Conservation (phyloP, 2,797 vertebrate species). For the Notamacropus eugenii region DNA sequence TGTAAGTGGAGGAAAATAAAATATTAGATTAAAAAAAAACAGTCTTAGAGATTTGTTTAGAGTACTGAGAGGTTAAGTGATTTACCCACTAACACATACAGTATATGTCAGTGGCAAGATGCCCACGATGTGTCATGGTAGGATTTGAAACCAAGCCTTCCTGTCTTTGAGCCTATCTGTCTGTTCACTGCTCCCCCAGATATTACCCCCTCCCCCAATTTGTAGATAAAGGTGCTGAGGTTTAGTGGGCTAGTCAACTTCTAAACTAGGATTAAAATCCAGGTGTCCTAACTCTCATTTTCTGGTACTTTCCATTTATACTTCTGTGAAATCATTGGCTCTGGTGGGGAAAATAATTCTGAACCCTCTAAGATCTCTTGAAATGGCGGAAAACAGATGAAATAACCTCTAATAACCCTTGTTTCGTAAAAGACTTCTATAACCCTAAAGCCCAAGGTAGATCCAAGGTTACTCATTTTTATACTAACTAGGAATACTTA, state of each 20-base stretch:
- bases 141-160: not conserved
- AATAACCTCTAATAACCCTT: not conserved
- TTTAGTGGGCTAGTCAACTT: not conserved
- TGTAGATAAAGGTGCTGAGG: not conserved
- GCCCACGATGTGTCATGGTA: not conserved
- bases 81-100: not conserved
- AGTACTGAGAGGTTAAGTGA: not conserved
- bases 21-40: not conserved
- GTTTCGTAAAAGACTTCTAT: not conserved
- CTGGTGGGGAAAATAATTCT: not conserved
- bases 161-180: not conserved
- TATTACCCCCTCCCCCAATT: not conserved
- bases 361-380: not conserved
- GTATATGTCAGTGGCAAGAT: not conserved
- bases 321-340: not conserved
- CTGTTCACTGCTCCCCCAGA: not conserved
- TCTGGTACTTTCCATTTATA: not conserved
- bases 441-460: not conserved
- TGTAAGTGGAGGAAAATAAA: not conserved
- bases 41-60: not conserved
- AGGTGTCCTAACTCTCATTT: not conserved
- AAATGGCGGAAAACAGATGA: not conserved
- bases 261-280: slow-evolving; percentile 1
- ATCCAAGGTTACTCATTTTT: not conserved
- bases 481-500: not conserved